phyloP scores from a whole-genome alignment of 37 sponge, comb jelly and placozoan species.

The Chondrilla cf. caribensis region DNA sequence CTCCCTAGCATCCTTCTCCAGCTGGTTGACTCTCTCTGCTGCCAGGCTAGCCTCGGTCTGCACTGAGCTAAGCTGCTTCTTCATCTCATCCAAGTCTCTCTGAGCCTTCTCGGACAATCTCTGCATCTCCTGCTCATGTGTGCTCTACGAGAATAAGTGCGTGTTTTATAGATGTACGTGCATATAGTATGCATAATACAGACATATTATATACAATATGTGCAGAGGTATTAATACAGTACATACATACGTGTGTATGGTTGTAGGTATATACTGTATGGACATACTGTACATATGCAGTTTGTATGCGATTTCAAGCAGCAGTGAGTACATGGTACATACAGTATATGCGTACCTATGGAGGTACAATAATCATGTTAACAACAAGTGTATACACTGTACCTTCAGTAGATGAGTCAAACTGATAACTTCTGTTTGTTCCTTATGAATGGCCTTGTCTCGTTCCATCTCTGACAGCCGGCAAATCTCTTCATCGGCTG shows the following conservation, averaged over 20 bases:
- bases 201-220: no score
- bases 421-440: slow-evolving; percentile 57
- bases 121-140: slow-evolving; percentile 7
- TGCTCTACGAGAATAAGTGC: not conserved
- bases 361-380: no score
- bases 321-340: not conserved
- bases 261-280: not conserved
- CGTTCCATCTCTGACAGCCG: slow-evolving; percentile 53
- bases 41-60: slow-evolving; percentile 3
- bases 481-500: slow-evolving; percentile 56
- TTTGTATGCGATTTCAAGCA: not conserved
- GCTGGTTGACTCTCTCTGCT: slow-evolving; percentile 16
- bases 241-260: no score
- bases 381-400: not conserved
- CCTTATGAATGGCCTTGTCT: not conserved
- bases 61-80: slow-evolving; percentile 20
- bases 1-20: not conserved
- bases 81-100: not conserved
- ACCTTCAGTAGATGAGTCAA: slow-evolving; percentile 64
- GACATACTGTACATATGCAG: slow-evolving; percentile 5
- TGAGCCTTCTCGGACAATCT: not conserved
- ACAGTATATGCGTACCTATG: not conserved
- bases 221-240: no score
- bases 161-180: no score
- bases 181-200: no score